Base-by-base conservation (phyloP, 2,888 invertebrate species). In the Patella pellucida region DNA sequence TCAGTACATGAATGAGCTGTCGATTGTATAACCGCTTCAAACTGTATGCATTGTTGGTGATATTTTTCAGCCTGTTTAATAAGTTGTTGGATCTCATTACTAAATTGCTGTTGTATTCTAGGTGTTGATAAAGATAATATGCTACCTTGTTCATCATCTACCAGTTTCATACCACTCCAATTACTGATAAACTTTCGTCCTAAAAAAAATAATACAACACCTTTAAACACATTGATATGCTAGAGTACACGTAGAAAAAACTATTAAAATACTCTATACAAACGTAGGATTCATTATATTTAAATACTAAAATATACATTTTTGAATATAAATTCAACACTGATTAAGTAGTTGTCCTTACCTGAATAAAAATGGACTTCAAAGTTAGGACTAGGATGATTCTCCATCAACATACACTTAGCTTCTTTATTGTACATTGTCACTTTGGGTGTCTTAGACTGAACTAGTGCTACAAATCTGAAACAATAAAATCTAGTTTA, bases 361-460 rank as follows among this genome's bases (percentile, higher is more conserved):
- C 41, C 41, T 41, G 41, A 23, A 62, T 62, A 62, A 62, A 62
- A 62, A 19, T 62, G 62, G 14, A 62, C 23, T 62, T 62, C 62
- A 62, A 62, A 62, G 62, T 23, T 62, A 23, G 62, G 19, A 23
- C 19, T 62, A 23, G 62, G 62, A 3, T 19, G 3, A 62, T 62
- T 62, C 14, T 62, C 62, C 62, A 62, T 62, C 62, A 62, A 62
- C 62, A 62, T 62, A 62, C 62, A 62, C 16, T 62, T 62, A 19
- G 62, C 62, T 62, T 62, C 19, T 11, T 62, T 19, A 23, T 62
- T 62, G 23, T 62, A 62, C 62, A 62, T 62, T 19, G 62, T 62
- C 14, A 62, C 62, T 62, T 62, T 62, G 23, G 62, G 62, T 19
- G 62, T 62, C 14, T 62, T 62, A 1, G 62, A 62, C 14, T 62